Conservation (phyloP, 2,797 vertebrate species). For the Anguilla marmorata region DNA sequence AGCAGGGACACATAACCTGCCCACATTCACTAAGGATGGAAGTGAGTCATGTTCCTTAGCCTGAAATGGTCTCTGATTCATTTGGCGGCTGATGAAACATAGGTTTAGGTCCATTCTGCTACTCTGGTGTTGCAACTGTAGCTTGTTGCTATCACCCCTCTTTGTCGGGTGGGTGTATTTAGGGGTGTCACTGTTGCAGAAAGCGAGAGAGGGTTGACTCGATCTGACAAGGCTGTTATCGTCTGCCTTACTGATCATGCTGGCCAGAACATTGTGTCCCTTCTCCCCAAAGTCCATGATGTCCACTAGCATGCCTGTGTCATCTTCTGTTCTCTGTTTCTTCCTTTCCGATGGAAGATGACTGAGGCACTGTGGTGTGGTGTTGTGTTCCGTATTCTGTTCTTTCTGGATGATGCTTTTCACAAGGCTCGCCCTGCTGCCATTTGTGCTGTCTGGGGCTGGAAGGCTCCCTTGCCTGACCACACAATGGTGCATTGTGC, state of each 20-base stretch:
- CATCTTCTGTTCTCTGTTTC: conserved; percentile 78
- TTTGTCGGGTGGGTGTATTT: conserved; percentile 11
- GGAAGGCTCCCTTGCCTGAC: conserved; percentile 23
- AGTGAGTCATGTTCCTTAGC: conserved; percentile 52
- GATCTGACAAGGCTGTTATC: conserved; percentile 35
- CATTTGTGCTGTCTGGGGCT: conserved; percentile 35
- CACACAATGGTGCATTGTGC: conserved; percentile 49
- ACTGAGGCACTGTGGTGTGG: conserved; percentile 43
- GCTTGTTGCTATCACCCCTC: conserved; percentile 33
- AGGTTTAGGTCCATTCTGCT: conserved; percentile 35
- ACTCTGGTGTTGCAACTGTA: conserved; percentile 44
- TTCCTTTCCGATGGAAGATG: conserved; percentile 83
- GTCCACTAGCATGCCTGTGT: conserved; percentile 37
- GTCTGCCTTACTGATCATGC: conserved; percentile 40
- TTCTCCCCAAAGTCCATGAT: conserved; percentile 20
- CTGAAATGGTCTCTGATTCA: conserved; percentile 52
- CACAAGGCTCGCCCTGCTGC: conserved; percentile 35
- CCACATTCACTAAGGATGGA: conserved; percentile 51
- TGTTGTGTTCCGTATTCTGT: conserved; percentile 40
- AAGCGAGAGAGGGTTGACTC: conserved; percentile 43
- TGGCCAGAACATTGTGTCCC: conserved; percentile 16
- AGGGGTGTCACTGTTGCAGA: conserved; percentile 20
- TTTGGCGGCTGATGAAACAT: conserved; percentile 47
- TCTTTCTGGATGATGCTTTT: conserved; percentile 37
- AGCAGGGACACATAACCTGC: conserved; percentile 41